These are phyloP conservation scores for Sinocyclocheilus anshuiensis DNA, from an alignment of 2,113 vertebrate species.

Conservation along the genomic window DNA sequence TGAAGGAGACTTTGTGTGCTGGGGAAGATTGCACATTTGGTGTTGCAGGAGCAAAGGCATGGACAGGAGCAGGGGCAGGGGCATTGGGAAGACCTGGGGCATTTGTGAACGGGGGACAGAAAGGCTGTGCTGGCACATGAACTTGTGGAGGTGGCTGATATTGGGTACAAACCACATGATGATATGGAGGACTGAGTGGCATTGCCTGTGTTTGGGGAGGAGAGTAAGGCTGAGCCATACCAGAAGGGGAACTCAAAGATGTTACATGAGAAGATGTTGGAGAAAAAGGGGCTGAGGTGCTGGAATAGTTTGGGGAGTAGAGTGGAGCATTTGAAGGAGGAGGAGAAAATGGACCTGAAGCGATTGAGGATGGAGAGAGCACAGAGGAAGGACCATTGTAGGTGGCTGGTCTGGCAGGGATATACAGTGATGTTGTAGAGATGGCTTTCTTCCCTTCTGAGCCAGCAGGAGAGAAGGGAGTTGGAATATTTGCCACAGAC, in stretches of 20 bases:
- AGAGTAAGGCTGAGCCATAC: conserved; percentile 20
- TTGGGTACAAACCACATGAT: background rate
- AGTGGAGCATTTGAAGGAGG: conserved; percentile 30
- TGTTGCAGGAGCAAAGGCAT: conserved; percentile 29
- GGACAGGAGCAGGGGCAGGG: background rate
- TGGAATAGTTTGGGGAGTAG: conserved; percentile 47
- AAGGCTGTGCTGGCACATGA: conserved; percentile 45
- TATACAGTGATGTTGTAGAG: conserved; percentile 76
- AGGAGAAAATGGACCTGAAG: conserved; percentile 51
- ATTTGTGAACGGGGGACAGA: conserved; percentile 57
- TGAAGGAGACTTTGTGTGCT: conserved; percentile 58
- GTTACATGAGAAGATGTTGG: conserved; percentile 35
- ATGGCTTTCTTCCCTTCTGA: conserved; percentile 68
- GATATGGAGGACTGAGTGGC: conserved; percentile 31
- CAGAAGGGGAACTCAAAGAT: conserved; percentile 43
- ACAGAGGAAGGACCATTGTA: conserved; percentile 53
- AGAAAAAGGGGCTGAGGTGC: conserved; percentile 38
- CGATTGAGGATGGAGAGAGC: conserved; percentile 52
- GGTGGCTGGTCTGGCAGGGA: conserved; percentile 72
- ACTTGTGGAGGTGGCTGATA: conserved; percentile 40
- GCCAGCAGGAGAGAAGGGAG: conserved; percentile 54
- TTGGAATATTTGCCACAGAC: conserved; percentile 66
- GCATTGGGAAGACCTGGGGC: conserved; percentile 30
- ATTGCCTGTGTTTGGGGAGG: conserved; percentile 40
- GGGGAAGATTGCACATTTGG: conserved; percentile 55